A percentile compares a stretch with the other conserved stretches of the same genome.
Conservation (phyloP, 2,888 invertebrate species). For the Trachelus stipa region DNA sequence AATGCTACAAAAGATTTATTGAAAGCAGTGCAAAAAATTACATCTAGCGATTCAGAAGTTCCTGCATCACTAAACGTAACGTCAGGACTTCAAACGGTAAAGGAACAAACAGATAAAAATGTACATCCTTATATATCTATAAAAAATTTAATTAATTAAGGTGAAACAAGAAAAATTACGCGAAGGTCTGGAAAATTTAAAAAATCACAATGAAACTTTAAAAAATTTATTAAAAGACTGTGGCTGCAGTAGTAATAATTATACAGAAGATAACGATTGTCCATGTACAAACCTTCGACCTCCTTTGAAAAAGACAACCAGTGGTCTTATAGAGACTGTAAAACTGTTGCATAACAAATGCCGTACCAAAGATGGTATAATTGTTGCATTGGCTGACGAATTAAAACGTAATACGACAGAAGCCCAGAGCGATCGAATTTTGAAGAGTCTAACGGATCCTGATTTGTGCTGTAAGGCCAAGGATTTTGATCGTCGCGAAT, state of each 20-base stretch:
- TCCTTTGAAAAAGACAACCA: constrained; percentile 14
- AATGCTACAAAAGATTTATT: background rate
- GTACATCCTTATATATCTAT: background rate
- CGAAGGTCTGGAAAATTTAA: constrained; percentile 33
- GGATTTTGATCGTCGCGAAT: constrained; percentile 31
- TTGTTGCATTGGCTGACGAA: constrained; percentile 33
- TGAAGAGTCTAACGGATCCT: constrained; percentile 17
- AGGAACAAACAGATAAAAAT: background rate
- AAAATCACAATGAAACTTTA: constrained; percentile 34
- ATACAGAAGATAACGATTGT: background rate
- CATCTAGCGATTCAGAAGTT: background rate
- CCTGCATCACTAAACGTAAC: background rate
- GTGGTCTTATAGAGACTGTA: constrained; percentile 27
- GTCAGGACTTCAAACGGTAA: background rate
- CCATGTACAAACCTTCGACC: background rate
- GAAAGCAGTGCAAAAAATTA: background rate
- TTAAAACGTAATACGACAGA: constrained; percentile 22
- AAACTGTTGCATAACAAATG: constrained; percentile 34
- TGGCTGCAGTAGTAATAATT: constrained; percentile 11
- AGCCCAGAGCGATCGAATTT: constrained; percentile 22
- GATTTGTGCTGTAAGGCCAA: constrained; percentile 6
- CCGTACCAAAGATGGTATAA: constrained; percentile 37
- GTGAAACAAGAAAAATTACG: constrained; percentile 26
- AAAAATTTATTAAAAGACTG: constrained; percentile 17
- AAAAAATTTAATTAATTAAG: background rate